Conservation (phyloP, 2,797 vertebrate genomes). For the Mus spretus region DNA sequence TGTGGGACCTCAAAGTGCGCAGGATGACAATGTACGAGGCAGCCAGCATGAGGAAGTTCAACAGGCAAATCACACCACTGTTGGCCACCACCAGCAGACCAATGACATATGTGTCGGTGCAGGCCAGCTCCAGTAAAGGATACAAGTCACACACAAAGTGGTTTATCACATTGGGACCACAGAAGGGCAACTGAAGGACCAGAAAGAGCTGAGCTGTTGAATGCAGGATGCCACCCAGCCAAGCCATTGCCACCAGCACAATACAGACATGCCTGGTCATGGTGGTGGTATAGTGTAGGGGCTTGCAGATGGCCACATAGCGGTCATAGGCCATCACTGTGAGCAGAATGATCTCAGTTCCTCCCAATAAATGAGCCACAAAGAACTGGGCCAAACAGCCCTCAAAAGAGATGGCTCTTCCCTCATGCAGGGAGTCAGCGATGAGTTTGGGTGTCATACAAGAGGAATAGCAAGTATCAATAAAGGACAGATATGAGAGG, state of each 20-base stretch:
- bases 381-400: slow-evolving; percentile 70
- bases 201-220: slow-evolving; percentile 60
- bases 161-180: slow-evolving; percentile 72
- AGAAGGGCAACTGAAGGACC: slow-evolving; percentile 75
- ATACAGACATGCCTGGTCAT: slow-evolving; percentile 72
- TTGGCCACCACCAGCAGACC: slow-evolving; percentile 74
- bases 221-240: slow-evolving; percentile 75
- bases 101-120: slow-evolving; percentile 23
- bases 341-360: slow-evolving; percentile 80
- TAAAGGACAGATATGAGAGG: slow-evolving; percentile 63
- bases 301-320: slow-evolving; percentile 80
- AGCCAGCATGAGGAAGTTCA: slow-evolving; percentile 73
- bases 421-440: slow-evolving; percentile 52
- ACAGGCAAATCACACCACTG: slow-evolving; percentile 72
- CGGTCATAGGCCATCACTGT: slow-evolving; percentile 78
- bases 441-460: slow-evolving; percentile 74
- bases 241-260: slow-evolving; percentile 61
- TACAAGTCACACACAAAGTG: slow-evolving; percentile 82
- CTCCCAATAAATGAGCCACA: slow-evolving; percentile 70
- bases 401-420: slow-evolving; percentile 62
- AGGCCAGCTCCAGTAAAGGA: slow-evolving; percentile 78
- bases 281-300: slow-evolving; percentile 66
- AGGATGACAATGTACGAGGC: slow-evolving; percentile 78
- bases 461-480: slow-evolving; percentile 72
- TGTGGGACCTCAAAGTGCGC: slow-evolving; percentile 59